Evolutionary conservation across 2,113 vertebrate genomes (phyloP).

Genomic region (Dipodomys ordii): DNA sequence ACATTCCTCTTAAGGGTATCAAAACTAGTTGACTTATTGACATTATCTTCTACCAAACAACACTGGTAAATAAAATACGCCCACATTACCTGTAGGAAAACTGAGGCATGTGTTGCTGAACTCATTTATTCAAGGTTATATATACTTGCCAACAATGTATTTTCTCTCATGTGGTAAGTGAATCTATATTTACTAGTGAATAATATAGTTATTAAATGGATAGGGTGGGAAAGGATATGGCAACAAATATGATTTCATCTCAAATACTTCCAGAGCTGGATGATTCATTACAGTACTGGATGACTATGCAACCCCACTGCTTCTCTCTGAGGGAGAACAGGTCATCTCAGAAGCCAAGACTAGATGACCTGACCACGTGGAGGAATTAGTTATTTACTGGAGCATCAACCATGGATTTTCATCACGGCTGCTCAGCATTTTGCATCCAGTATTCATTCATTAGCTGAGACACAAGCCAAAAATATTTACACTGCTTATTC

Average conservation of each 20-base stretch:
- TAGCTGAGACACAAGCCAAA: conserved; percentile 26
- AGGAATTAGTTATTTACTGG: conserved; percentile 60
- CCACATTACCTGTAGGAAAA: neutral
- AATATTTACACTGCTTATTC: conserved; percentile 47
- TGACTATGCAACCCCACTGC: neutral
- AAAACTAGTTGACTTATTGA: neutral
- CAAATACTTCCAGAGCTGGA: neutral
- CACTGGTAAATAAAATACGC: neutral
- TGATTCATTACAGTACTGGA: conserved; percentile 32
- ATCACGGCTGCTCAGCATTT: conserved; percentile 19
- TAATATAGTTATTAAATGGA: neutral
- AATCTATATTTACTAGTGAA: conserved; percentile 28
- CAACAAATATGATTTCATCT: conserved; percentile 20
- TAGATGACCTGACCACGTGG: conserved; percentile 48
- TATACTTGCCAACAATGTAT: neutral
- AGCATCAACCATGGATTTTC: conserved; percentile 63
- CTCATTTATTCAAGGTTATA: neutral
- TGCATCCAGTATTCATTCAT: conserved; percentile 37
- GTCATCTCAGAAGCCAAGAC: neutral
- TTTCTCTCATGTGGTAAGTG: neutral
- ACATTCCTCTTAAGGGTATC: neutral
- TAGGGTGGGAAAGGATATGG: neutral
- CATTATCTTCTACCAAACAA: neutral
- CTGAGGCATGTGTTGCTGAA: neutral
- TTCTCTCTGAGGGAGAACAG: conserved; percentile 28